These are phyloP conservation scores for Alces alces DNA, from an alignment of 2,113 vertebrate species.

Conservation along the genomic window DNA sequence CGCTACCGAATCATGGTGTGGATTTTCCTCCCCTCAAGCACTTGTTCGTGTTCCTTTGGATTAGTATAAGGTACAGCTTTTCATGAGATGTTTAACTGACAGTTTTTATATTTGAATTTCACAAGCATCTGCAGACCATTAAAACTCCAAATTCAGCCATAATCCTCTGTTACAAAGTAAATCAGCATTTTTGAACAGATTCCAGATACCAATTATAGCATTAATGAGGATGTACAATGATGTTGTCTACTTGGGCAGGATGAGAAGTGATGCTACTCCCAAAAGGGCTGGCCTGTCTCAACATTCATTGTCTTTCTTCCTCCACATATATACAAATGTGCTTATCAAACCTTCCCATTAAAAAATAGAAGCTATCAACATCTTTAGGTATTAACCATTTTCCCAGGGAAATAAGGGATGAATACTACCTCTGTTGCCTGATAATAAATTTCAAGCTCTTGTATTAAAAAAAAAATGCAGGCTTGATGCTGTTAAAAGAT, in stretches of 20 bases:
- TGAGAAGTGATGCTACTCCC: constrained; percentile 60
- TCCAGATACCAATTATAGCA: constrained; percentile 78
- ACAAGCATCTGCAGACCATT: constrained; percentile 77
- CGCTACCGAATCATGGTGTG: constrained; percentile 72
- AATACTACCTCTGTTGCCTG: constrained; percentile 53
- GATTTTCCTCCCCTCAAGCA: constrained; percentile 77
- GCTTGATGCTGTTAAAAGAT: constrained; percentile 63
- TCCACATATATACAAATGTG: constrained; percentile 52
- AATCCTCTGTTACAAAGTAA: constrained; percentile 78
- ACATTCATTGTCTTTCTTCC: neutral
- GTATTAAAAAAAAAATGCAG: constrained; percentile 47
- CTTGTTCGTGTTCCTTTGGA: constrained; percentile 78
- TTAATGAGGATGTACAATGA: constrained; percentile 73
- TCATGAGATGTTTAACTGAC: constrained; percentile 79
- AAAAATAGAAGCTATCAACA: constrained; percentile 53
- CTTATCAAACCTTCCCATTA: constrained; percentile 68
- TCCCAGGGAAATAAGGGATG: constrained; percentile 36
- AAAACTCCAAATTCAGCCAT: constrained; percentile 76
- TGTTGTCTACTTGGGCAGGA: constrained; percentile 58
- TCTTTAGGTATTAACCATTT: constrained; percentile 70
- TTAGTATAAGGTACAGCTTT: constrained; percentile 78
- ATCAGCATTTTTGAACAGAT: constrained; percentile 78
- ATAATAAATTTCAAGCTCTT: constrained; percentile 54
- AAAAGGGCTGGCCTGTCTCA: constrained; percentile 63
- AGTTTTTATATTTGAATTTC: constrained; percentile 83